These are phyloP conservation scores for Styela plicata DNA, from an alignment of 23 tunicate species.

Conservation along the genomic window DNA sequence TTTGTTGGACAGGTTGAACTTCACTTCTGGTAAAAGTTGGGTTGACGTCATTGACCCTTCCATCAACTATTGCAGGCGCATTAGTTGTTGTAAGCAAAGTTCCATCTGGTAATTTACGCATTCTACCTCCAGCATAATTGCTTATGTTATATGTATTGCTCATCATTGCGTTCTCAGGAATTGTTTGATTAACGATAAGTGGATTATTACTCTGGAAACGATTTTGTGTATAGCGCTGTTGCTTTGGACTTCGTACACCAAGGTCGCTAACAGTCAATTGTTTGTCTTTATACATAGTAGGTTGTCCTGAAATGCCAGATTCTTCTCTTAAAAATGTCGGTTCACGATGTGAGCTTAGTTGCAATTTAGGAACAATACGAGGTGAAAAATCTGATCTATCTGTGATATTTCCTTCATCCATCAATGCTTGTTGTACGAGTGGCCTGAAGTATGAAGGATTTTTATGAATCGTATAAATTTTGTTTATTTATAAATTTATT, in stretches of 20 bases:
- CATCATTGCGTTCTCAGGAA: constrained; percentile 1
- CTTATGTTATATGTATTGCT: constrained; percentile 16
- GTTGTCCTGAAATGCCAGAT: constrained; percentile 9
- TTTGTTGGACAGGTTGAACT: not conserved
- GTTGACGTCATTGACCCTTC: constrained; percentile 19
- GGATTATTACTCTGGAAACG: constrained; percentile 14
- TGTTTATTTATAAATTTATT: no score
- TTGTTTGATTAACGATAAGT: not conserved
- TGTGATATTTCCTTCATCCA: constrained; percentile 29
- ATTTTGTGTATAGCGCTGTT: constrained; percentile 7
- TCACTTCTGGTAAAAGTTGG: constrained; percentile 5
- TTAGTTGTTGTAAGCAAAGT: constrained; percentile 38
- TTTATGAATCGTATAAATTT: no score
- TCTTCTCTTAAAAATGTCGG: constrained; percentile 17
- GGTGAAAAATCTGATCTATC: constrained; percentile 33
- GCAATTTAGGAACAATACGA: constrained; percentile 20
- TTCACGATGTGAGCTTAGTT: constrained; percentile 5
- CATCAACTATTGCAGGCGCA: constrained; percentile 8
- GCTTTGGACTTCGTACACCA: constrained; percentile 2
- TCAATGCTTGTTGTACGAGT: constrained; percentile 29
- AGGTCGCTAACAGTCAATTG: constrained; percentile 21
- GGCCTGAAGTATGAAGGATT: not conserved
- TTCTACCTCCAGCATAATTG: constrained; percentile 33
- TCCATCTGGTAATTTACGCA: constrained; percentile 69
- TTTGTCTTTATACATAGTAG: constrained; percentile 28